Base-by-base conservation (phyloP, 2,113 vertebrate species). In the Oryzias javanicus region DNA sequence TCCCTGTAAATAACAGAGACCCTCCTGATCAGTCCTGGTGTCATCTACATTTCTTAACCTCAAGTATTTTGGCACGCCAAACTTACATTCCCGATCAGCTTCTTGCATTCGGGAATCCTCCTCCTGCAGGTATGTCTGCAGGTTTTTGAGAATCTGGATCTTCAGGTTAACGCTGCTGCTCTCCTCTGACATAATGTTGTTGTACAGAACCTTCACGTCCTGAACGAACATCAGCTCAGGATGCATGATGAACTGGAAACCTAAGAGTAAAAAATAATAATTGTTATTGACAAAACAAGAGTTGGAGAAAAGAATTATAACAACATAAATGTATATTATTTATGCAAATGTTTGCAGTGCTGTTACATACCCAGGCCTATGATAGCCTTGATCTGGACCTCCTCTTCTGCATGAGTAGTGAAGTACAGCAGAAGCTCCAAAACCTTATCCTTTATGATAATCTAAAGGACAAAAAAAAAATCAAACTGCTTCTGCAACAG, bases 51-150 rank as follows among this genome's bases (percentile, higher is more conserved):
- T 10, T 35, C 35, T 35, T 12, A 35, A 35, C 10, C 10, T 35
- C 1, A 35, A 35, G 35, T 8, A 40, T 27, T 27, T 27, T 5
- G 1, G 3, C 25, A 27, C 25, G n/a, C 56, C 50, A 4, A 42
- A 93, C 96, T 96, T 85, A 98, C 97, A 99, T 80, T 98, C 96
- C 55, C 94, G 91, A 79, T 98, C 97, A 29, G 97, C 97, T 74
- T 95, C 94, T 49, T 98, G 97, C 97, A 99, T 99, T 20, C 97
- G 94, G 2, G 94, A 94, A 83, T 99, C 97, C 64, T 99, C 97
- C 87, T 98, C 97, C 85, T 98, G 96, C 78, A 99, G 85, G 82
- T 99, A 99, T 0, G 94, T 98, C 86, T 99, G 97, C 55, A 99
- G 92, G 79, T 99, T 99, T 90, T 98, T 99, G 61, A 99, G 92